Percentiles rank a stretch among this genome's conserved stretches.
phyloP scores from a whole-genome alignment of 2,888 invertebrate genomes.

The Heliconius sara region DNA sequence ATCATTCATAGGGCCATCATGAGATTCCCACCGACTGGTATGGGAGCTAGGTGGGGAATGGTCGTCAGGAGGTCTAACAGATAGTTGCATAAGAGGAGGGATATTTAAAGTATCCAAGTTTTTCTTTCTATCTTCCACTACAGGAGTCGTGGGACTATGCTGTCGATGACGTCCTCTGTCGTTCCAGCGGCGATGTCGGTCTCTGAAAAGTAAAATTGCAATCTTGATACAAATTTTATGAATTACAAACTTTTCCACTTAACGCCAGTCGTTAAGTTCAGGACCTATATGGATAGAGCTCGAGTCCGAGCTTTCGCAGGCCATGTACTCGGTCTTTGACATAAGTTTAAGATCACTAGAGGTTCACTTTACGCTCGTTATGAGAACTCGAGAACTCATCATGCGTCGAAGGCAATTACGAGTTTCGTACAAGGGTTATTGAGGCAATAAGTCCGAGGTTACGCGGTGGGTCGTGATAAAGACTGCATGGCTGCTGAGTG shows the following conservation, averaged over 20 bases:
- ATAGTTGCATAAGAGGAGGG: slow-evolving; percentile 72
- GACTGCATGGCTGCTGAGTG: too few species aligned
- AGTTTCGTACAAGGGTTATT: too few species aligned
- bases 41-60: slow-evolving; percentile 56
- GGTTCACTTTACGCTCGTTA: too few species aligned
- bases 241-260: background rate
- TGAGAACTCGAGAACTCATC: too few species aligned
- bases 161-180: slow-evolving; percentile 63
- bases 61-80: slow-evolving; percentile 65
- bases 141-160: slow-evolving; percentile 66
- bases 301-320: too few species aligned
- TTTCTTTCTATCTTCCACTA: slow-evolving; percentile 66
- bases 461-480: too few species aligned
- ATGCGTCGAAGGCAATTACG: too few species aligned
- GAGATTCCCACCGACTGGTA: slow-evolving; percentile 59
- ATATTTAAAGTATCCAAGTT: slow-evolving; percentile 59
- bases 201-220: slow-evolving; percentile 55
- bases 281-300: too few species aligned
- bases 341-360: too few species aligned
- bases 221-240: background rate
- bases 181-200: slow-evolving; percentile 68
- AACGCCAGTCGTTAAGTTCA: too few species aligned
- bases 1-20: slow-evolving; percentile 54
- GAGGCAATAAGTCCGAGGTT: too few species aligned
- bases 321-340: too few species aligned